Evolutionary conservation across 2,797 vertebrate genomes (phyloP).

Genomic region (Cryptoprocta ferox): DNA sequence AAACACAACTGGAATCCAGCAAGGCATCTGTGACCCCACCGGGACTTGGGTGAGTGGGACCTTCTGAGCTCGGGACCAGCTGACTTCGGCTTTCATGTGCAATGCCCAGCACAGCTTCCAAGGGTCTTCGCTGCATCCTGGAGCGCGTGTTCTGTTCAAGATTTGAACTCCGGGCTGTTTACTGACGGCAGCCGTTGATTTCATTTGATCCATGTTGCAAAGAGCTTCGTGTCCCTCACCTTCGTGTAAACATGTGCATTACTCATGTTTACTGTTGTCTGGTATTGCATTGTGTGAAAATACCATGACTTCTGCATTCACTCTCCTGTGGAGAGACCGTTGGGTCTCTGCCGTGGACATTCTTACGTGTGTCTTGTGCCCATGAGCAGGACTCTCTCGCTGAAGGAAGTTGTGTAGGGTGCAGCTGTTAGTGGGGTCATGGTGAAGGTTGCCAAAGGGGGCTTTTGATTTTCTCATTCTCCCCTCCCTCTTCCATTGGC

Average conservation of each 20-base stretch:
- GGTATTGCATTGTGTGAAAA: rapidly evolving
- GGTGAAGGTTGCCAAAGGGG: background rate
- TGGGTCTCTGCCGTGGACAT: rapidly evolving
- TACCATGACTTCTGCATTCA: rapidly evolving
- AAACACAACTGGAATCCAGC: too few species aligned
- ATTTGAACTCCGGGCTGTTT: too few species aligned
- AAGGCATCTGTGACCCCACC: background rate
- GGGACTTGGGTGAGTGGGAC: background rate
- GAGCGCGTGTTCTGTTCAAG: rapidly evolving
- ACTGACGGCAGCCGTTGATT: rapidly evolving
- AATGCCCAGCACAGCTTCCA: background rate
- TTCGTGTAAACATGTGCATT: rapidly evolving
- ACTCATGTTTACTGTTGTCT: background rate
- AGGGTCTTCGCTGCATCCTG: rapidly evolving
- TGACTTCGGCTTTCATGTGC: rapidly evolving
- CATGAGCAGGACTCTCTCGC: background rate
- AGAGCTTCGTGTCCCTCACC: rapidly evolving
- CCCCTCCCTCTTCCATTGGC: rapidly evolving
- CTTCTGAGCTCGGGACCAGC: background rate
- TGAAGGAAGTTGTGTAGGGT: background rate
- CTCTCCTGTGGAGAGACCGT: rapidly evolving
- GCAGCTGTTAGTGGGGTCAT: background rate
- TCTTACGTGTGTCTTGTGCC: rapidly evolving
- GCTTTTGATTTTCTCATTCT: too few species aligned
- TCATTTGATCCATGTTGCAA: background rate